Evolutionary conservation across 2,113 vertebrate genomes (phyloP).

Genomic region (Spea multiplicata): DNA sequence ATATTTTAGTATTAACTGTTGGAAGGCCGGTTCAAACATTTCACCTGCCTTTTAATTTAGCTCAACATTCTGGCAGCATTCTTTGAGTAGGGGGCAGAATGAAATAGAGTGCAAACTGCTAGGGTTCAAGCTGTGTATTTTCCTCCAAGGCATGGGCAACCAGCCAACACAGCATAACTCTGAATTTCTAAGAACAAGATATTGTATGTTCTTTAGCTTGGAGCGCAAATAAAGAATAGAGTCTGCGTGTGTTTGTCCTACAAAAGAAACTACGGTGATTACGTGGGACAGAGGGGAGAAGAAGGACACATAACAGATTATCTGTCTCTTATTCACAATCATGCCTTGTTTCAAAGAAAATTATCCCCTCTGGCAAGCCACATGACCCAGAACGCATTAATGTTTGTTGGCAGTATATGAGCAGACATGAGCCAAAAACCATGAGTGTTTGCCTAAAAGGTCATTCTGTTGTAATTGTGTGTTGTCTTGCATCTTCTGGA

Average conservation of each 20-base stretch:
- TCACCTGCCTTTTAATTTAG: not conserved
- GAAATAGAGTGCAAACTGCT: not conserved
- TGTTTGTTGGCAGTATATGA: constrained; percentile 43
- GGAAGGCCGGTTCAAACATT: not conserved
- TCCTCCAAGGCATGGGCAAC: constrained; percentile 20
- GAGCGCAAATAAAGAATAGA: constrained; percentile 39
- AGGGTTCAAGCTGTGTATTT: constrained; percentile 1
- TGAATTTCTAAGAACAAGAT: constrained; percentile 43
- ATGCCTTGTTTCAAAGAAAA: constrained; percentile 48
- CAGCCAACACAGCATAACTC: constrained; percentile 37
- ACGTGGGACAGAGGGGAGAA: constrained; percentile 45
- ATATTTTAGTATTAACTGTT: no score
- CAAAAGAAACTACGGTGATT: constrained; percentile 39
- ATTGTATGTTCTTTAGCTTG: constrained; percentile 45
- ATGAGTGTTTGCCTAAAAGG: constrained; percentile 49
- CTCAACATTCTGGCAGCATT: not conserved
- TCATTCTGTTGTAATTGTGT: constrained; percentile 44
- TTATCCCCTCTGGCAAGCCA: constrained; percentile 43
- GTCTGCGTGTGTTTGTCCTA: constrained; percentile 39
- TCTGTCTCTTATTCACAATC: constrained; percentile 45
- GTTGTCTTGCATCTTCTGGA: constrained; percentile 14
- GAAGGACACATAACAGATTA: constrained; percentile 48
- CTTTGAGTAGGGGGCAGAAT: constrained; percentile 5
- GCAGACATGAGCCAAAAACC: constrained; percentile 37
- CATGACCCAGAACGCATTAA: constrained; percentile 48